A percentile compares a stretch with the other conserved stretches of the same genome.
These are phyloP conservation scores for Lithosia quadra DNA, from an alignment of 2,888 invertebrate genomes.

Conservation along the genomic window DNA sequence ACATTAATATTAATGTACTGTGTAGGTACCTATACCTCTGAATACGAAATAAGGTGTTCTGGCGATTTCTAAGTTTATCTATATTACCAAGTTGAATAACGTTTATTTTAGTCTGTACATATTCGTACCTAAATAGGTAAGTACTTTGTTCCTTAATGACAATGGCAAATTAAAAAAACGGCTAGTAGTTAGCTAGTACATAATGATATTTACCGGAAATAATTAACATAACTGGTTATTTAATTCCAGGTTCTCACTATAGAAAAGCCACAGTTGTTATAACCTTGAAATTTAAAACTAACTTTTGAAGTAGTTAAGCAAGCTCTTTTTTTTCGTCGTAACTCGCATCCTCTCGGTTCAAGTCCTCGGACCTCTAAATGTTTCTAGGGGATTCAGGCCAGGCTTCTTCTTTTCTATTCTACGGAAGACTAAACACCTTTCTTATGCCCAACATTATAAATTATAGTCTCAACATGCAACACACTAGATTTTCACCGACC, in stretches of 20 bases:
- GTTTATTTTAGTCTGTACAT: not conserved
- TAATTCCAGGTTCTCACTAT: not conserved
- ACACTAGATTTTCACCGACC: not conserved
- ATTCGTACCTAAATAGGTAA: too few species aligned
- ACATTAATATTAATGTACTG: slow-evolving; percentile 56
- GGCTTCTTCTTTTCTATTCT: too few species aligned
- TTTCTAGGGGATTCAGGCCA: not conserved
- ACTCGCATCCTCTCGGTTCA: not conserved
- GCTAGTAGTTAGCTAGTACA: too few species aligned
- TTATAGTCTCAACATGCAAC: not conserved
- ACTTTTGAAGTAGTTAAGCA: too few species aligned
- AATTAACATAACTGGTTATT: not conserved
- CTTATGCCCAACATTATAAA: not conserved
- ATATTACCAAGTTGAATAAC: slow-evolving; percentile 14
- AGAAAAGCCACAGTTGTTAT: not conserved
- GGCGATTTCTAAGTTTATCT: slow-evolving; percentile 24
- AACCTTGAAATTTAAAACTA: not conserved
- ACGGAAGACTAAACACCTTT: not conserved
- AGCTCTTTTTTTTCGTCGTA: not conserved
- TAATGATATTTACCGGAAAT: not conserved
- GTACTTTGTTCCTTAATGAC: not conserved
- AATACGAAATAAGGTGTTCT: slow-evolving; percentile 52
- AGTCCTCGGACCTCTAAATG: not conserved
- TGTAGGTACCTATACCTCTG: slow-evolving; percentile 52
- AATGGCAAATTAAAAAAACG: not conserved